Evolutionary conservation across 1,140 invertebrate species (phyloP).

Genomic region (Apocrypta bakeri): DNA sequence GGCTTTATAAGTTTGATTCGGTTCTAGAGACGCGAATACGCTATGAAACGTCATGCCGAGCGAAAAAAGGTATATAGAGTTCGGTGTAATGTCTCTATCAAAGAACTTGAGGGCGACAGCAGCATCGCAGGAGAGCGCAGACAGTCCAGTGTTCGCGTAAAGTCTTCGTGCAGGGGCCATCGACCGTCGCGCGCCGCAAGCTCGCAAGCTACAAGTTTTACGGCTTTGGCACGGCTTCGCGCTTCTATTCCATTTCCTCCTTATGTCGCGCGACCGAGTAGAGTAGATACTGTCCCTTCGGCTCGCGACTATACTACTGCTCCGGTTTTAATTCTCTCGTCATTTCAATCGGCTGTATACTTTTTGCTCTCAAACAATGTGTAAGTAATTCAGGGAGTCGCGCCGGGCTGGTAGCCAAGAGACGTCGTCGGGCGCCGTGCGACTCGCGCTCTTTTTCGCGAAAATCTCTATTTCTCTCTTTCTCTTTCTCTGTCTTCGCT

Average conservation of each 20-base stretch:
- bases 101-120: background rate
- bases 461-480: too few species aligned
- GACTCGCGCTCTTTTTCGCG: background rate
- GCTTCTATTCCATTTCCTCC: slow-evolving; percentile 41
- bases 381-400: slow-evolving; percentile 40
- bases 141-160: background rate
- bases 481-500: slow-evolving; percentile 17
- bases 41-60: background rate
- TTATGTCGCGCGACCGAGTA: slow-evolving; percentile 11
- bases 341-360: slow-evolving; percentile 57
- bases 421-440: background rate
- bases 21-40: background rate
- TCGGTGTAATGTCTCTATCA: background rate
- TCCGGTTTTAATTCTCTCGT: slow-evolving; percentile 58
- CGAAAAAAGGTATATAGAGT: background rate
- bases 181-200: slow-evolving; percentile 27
- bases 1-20: too few species aligned
- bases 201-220: slow-evolving; percentile 57
- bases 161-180: slow-evolving; percentile 35
- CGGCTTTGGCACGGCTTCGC: slow-evolving; percentile 59
- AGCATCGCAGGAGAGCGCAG: background rate
- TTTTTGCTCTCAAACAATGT: slow-evolving; percentile 53
- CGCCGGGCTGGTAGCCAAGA: slow-evolving; percentile 37
- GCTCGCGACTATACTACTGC: background rate
- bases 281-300: background rate